A percentile compares a stretch with the other conserved stretches of the same genome.
Conservation (phyloP, 2,113 vertebrate species). For the Phaethon lepturus region DNA sequence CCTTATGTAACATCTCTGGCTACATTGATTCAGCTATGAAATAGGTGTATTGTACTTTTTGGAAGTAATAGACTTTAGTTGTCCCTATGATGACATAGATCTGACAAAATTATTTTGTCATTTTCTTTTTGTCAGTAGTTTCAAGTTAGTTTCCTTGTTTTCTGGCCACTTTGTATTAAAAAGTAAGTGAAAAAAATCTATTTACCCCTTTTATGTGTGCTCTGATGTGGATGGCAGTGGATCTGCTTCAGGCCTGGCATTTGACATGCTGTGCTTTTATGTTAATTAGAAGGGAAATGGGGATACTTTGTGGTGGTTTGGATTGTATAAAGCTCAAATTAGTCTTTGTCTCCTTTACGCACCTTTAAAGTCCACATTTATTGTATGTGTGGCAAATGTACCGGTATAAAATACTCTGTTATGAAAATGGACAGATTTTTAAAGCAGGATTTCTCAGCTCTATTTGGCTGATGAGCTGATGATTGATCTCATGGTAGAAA, state of each 20-base stretch:
- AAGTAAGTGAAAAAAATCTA: neutral
- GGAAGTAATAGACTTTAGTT: neutral
- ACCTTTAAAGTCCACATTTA: neutral
- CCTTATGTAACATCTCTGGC: neutral
- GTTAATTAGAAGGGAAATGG: neutral
- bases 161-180: neutral
- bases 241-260: neutral
- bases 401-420: neutral
- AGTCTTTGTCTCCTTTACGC: neutral
- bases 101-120: neutral
- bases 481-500: neutral
- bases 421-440: neutral
- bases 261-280: neutral
- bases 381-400: neutral
- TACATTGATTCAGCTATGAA: fast-evolving
- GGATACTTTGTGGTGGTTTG: neutral
- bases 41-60: neutral
- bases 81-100: neutral
- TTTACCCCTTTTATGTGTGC: neutral
- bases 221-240: neutral
- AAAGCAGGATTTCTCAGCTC: neutral
- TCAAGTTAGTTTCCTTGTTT: neutral
- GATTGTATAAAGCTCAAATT: neutral
- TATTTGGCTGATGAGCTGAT: neutral
- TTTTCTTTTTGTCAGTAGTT: neutral